Evolutionary conservation across 2,113 vertebrate genomes (phyloP).

Genomic region (Dromiciops gliroides): DNA sequence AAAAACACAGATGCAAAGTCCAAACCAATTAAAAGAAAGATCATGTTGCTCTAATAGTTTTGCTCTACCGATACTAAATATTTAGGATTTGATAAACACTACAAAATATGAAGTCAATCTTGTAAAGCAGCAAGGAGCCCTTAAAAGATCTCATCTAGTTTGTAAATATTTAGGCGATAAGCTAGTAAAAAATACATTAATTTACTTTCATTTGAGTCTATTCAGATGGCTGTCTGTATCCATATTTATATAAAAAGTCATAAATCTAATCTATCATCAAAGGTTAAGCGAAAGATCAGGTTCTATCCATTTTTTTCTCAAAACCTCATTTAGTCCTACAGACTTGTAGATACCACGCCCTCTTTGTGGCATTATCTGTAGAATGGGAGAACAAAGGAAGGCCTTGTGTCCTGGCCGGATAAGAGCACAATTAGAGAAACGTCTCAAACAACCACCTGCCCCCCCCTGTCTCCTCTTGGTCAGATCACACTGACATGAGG

Average conservation of each 20-base stretch:
- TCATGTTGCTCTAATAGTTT: neutral
- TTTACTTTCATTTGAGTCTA: neutral
- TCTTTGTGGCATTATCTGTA: neutral
- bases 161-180: neutral
- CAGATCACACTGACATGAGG: neutral
- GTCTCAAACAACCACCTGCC: neutral
- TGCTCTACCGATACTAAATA: neutral
- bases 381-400: neutral
- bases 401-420: neutral
- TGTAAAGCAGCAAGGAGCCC: neutral
- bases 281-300: neutral
- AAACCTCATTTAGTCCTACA: neutral
- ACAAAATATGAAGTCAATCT: neutral
- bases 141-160: neutral
- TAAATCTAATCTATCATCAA: neutral
- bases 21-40: neutral
- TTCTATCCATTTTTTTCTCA: neutral
- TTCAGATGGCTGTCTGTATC: neutral
- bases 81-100: neutral
- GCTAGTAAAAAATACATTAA: neutral
- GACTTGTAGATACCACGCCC: neutral
- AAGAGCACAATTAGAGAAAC: neutral
- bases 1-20: neutral
- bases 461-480: neutral
- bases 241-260: neutral